Evolutionary conservation across 2,888 invertebrate species (phyloP).

Genomic region (Bedellia somnulentella): DNA sequence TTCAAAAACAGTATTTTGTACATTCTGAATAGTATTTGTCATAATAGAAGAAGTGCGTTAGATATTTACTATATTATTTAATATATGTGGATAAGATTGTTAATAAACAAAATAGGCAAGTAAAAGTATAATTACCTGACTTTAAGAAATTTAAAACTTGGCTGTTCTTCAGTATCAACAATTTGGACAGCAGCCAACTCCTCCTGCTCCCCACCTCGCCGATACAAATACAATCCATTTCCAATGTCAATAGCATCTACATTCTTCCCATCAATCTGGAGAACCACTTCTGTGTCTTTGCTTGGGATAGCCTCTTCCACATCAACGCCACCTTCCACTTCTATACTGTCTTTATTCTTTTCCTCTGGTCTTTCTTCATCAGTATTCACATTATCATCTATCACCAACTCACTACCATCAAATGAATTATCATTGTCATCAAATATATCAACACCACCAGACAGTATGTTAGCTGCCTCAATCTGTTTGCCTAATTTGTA

Average conservation of each 20-base stretch:
- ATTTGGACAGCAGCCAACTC: conserved; percentile 51
- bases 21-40: too few species aligned
- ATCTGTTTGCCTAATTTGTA: conserved; percentile 49
- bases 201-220: conserved; percentile 33
- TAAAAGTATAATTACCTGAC: conserved; percentile 49
- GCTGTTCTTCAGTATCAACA: conserved; percentile 32
- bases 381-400: conserved; percentile 36
- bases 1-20: too few species aligned
- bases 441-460: conserved; percentile 51
- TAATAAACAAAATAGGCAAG: too few species aligned
- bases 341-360: conserved; percentile 16
- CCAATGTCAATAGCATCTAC: conserved; percentile 54
- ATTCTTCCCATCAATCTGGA: conserved; percentile 50
- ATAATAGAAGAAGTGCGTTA: too few species aligned
- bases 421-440: conserved; percentile 56
- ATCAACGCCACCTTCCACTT: conserved; percentile 12
- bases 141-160: conserved; percentile 49
- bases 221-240: conserved; percentile 47
- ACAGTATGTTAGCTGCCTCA: conserved; percentile 49
- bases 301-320: conserved; percentile 19
- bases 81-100: too few species aligned
- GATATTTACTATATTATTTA: too few species aligned
- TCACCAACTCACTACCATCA: conserved; percentile 50
- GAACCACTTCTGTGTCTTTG: conserved; percentile 42
- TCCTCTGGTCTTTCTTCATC: conserved; percentile 32